Evolutionary conservation across 2,888 invertebrate genomes (phyloP).

Genomic region (Hydrotaea cyrtoneurina): DNA sequence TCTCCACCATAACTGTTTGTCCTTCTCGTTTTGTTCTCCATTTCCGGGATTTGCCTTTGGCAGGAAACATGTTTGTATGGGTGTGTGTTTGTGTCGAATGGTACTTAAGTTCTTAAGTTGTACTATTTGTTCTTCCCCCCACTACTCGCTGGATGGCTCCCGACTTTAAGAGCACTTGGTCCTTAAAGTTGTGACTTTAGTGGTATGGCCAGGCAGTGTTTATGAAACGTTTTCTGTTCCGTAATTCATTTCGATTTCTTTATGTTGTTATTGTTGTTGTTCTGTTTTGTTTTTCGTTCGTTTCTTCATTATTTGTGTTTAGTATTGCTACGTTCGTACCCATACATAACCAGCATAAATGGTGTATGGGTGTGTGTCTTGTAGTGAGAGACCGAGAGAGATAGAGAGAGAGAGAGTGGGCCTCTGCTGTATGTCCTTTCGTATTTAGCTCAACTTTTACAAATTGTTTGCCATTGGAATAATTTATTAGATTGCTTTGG

Average conservation of each 20-base stretch:
- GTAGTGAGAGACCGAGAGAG: too few species aligned
- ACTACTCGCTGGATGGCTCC: neutral
- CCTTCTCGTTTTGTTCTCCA: neutral
- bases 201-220: slow-evolving; percentile 9
- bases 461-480: slow-evolving; percentile 68
- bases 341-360: neutral
- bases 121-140: slow-evolving; percentile 50
- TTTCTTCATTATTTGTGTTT: slow-evolving; percentile 1
- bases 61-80: neutral
- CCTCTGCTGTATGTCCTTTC: slow-evolving; percentile 52
- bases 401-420: neutral
- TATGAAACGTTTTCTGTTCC: slow-evolving; percentile 15
- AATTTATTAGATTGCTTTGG: slow-evolving; percentile 67
- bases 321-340: neutral
- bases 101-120: slow-evolving; percentile 71
- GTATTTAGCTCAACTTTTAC: slow-evolving; percentile 62
- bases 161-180: slow-evolving; percentile 9
- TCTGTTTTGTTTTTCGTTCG: neutral
- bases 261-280: neutral
- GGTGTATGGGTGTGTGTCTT: too few species aligned
- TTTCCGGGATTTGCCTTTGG: slow-evolving; percentile 14
- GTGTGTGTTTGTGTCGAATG: slow-evolving; percentile 68
- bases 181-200: slow-evolving; percentile 12
- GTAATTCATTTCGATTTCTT: slow-evolving; percentile 3
- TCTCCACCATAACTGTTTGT: neutral